phyloP scores from a whole-genome alignment of 2,888 invertebrate species.

The Spodoptera picta region DNA sequence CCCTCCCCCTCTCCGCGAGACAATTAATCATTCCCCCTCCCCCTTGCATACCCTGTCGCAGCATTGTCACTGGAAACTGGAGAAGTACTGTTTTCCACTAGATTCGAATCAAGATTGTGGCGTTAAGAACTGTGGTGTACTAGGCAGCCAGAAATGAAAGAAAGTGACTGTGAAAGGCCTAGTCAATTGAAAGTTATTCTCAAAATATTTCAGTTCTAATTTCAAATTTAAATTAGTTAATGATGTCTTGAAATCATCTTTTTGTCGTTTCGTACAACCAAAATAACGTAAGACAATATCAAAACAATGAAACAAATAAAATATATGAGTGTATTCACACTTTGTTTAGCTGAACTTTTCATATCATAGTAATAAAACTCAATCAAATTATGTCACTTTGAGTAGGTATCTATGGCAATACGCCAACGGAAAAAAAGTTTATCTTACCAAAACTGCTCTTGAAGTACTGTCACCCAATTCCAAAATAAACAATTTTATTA shows the following conservation, averaged over 20 bases:
- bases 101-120: slow-evolving; percentile 48
- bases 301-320: not conserved
- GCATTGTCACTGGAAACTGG: slow-evolving; percentile 63
- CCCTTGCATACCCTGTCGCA: slow-evolving; percentile 44
- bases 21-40: slow-evolving; percentile 76
- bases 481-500: slow-evolving; percentile 39
- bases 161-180: slow-evolving; percentile 9
- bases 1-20: slow-evolving; percentile 60
- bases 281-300: not conserved
- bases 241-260: too few relatives aligned
- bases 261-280: too few relatives aligned
- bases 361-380: not conserved
- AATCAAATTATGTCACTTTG: slow-evolving; percentile 1
- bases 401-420: not conserved
- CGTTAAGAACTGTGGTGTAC: slow-evolving; percentile 49
- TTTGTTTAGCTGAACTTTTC: not conserved
- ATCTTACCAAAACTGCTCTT: slow-evolving; percentile 6
- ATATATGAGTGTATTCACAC: not conserved
- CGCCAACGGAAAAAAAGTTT: slow-evolving; percentile 7
- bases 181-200: not conserved
- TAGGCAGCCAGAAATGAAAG: slow-evolving; percentile 23
- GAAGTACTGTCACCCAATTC: slow-evolving; percentile 4
- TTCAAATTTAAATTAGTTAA: too few relatives aligned
- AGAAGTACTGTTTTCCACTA: slow-evolving; percentile 61
- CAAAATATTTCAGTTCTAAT: too few relatives aligned